Percentiles rank a stretch among this genome's conserved stretches.
These are phyloP conservation scores for Jacana jacana DNA, from an alignment of 2,113 vertebrate species.

Conservation along the genomic window DNA sequence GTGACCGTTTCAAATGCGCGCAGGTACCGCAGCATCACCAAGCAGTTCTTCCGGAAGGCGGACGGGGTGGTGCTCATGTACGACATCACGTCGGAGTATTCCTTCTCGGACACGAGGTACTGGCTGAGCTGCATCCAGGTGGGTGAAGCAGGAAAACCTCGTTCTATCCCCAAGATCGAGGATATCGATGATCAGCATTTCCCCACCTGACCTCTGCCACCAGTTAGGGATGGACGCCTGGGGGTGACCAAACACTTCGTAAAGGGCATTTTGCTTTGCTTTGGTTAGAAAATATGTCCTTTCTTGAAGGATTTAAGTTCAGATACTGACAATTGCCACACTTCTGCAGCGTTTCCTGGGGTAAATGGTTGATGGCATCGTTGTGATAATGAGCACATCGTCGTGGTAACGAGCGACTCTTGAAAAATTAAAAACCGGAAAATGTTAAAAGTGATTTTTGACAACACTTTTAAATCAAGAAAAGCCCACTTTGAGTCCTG, in stretches of 20 bases:
- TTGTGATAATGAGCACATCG: not conserved
- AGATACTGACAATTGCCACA: not conserved
- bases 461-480: not conserved
- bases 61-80: constrained; percentile 93
- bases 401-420: not conserved
- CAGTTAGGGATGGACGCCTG: not conserved
- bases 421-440: not conserved
- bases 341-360: not conserved
- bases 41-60: constrained; percentile 87
- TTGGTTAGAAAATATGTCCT: not conserved
- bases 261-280: not conserved
- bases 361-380: not conserved
- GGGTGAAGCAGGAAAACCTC: not conserved
- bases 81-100: constrained; percentile 82
- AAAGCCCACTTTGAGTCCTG: not conserved
- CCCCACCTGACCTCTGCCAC: not conserved
- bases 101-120: constrained; percentile 81
- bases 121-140: constrained; percentile 90
- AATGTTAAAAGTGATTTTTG: not conserved
- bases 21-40: constrained; percentile 91
- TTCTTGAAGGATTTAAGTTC: not conserved
- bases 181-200: not conserved
- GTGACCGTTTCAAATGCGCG: not conserved
- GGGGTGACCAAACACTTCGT: not conserved
- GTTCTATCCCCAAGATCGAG: rapidly evolving